A percentile compares a stretch with the other conserved stretches of the same genome.
These are phyloP conservation scores for Opisthograptis luteolata DNA, from an alignment of 2,888 invertebrate species.

Conservation along the genomic window DNA sequence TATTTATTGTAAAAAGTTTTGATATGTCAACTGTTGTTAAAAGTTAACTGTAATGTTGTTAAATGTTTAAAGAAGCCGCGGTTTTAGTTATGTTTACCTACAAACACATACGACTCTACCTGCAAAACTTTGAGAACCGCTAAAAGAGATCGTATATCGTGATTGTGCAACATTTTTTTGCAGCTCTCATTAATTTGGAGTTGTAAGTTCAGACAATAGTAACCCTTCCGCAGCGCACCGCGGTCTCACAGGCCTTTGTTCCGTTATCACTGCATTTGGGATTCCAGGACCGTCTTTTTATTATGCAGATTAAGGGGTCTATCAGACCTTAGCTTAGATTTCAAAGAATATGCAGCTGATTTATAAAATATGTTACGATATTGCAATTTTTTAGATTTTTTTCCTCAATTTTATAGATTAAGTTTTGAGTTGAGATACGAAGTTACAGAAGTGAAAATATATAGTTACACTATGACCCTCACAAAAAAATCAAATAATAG, in stretches of 20 bases:
- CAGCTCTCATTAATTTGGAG: slow-evolving; percentile 81
- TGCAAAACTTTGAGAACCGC: slow-evolving; percentile 61
- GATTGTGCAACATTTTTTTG: slow-evolving; percentile 81
- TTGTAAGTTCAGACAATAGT: slow-evolving; percentile 74
- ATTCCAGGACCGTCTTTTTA: slow-evolving; percentile 78
- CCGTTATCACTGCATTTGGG: slow-evolving; percentile 72
- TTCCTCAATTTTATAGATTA: slow-evolving; percentile 41
- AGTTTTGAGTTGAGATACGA: not conserved
- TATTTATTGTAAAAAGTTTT: too few relatives aligned
- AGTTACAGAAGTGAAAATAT: not conserved
- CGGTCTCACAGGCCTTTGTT: slow-evolving; percentile 66
- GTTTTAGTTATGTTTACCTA: too few relatives aligned
- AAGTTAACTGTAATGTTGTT: too few relatives aligned
- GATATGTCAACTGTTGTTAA: too few relatives aligned
- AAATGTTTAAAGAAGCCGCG: too few relatives aligned
- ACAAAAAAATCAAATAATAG: slow-evolving; percentile 61
- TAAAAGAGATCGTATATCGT: slow-evolving; percentile 70
- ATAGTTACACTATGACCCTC: slow-evolving; percentile 43
- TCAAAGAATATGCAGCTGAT: slow-evolving; percentile 33
- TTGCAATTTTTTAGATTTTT: slow-evolving; percentile 9
- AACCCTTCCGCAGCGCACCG: slow-evolving; percentile 68
- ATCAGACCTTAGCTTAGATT: slow-evolving; percentile 69
- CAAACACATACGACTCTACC: too few relatives aligned
- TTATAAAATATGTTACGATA: not conserved
- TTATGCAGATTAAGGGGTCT: slow-evolving; percentile 80